Evolutionary conservation across 2,888 invertebrate genomes (phyloP), one percentile per base, ranked within the genome.

Genomic region (Slavum lentiscoides): DNA sequence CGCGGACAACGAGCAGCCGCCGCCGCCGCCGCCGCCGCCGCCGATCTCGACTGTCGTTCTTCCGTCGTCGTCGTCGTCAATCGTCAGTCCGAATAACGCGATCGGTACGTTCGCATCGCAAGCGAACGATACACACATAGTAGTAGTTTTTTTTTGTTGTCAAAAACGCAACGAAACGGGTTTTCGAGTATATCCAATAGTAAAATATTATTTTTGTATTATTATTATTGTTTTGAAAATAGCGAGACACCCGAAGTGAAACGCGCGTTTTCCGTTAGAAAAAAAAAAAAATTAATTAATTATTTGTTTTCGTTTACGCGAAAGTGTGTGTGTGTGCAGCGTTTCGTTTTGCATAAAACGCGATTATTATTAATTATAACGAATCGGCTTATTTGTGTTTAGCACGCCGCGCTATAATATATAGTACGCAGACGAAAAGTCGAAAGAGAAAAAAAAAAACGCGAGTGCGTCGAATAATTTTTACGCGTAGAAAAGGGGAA

Each of bases 31-130:
- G 67, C 61, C 74, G 53, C 55, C 17, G 55, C 55, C 49, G 69
- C 61, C 55, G 64, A 70, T 77, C 75, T 75, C 58, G 64, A 59
- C 43, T 6, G 19, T 19, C 39, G 55, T 55, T 53, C 17, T 53
- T 68, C 68, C 59, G 58, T 55, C 7, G 49, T 49, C 9, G 30
- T 30, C 30, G 30, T 43, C 43, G n/a, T 23, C 70, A 4, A 9
- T 66, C 80, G 70, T 80, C 80, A 80, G 80, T 80, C 80, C 80
- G 80, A 80, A 70, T 23, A 80, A 72, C 80, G 80, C 80, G 80
- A 80, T 80, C 80, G 80, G 80, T 23, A 58, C 64, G 80, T 58
- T 49, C 8, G 53, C 37, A 39, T 62, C n/a, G 13, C 49, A 9
- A 49, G 21, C 73, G 49, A 11, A 67, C 58, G 39, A 39, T n/a